Evolutionary conservation across 1,140 invertebrate species (phyloP).

Genomic region (Medauroidea extradentata): DNA sequence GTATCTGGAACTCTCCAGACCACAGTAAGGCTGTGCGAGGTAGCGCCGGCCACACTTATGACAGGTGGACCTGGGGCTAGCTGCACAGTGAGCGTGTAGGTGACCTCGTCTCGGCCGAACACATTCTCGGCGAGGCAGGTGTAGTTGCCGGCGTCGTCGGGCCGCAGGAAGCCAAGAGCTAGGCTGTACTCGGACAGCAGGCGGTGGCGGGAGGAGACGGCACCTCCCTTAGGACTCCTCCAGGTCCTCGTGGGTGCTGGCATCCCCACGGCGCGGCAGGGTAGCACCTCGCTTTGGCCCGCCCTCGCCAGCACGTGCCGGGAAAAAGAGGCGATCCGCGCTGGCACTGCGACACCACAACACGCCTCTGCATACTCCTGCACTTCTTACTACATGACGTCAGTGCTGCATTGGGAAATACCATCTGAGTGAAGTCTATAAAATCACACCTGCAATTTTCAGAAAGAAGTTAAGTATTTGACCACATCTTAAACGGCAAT

Average conservation of each 20-base stretch:
- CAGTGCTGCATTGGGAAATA: no score
- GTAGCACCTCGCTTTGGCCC: slow-evolving; percentile 23
- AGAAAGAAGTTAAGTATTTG: no score
- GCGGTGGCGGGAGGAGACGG: slow-evolving; percentile 7
- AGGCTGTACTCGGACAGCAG: slow-evolving; percentile 5
- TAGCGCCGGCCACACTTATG: slow-evolving; percentile 61
- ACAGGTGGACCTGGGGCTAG: slow-evolving; percentile 59
- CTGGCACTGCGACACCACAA: slow-evolving; percentile 50
- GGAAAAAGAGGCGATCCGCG: slow-evolving; percentile 68
- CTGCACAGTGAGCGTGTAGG: slow-evolving; percentile 67
- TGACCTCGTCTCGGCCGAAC: slow-evolving; percentile 74
- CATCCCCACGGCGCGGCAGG: slow-evolving; percentile 33
- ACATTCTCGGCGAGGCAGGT: slow-evolving; percentile 78
- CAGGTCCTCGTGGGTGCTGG: slow-evolving; percentile 32
- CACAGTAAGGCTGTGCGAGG: slow-evolving; percentile 57
- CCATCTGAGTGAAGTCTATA: no score
- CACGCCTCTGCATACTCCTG: no score
- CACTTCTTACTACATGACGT: no score
- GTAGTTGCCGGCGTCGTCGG: slow-evolving; percentile 63
- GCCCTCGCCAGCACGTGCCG: slow-evolving; percentile 32
- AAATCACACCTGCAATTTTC: no score
- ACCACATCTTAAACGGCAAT: no score
- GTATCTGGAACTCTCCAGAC: slow-evolving; percentile 63
- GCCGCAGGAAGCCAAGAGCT: slow-evolving; percentile 2
- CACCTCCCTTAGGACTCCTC: slow-evolving; percentile 23